phyloP scores from a whole-genome alignment of 2,113 vertebrate genomes.

The Aepyceros melampus region DNA sequence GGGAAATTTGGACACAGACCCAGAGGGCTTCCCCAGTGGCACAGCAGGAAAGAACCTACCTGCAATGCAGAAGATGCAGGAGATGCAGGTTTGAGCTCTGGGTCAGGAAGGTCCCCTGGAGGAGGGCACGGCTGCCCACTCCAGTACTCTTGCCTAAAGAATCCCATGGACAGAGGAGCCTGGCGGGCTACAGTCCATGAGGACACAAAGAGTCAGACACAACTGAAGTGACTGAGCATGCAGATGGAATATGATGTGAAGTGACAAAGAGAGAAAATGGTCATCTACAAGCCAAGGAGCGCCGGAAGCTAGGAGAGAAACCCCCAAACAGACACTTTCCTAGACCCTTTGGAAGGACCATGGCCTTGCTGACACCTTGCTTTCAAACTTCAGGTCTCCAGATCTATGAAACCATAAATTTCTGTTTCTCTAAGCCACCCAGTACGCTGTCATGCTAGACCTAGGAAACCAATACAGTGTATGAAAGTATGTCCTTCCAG shows the following conservation, averaged over 20 bases:
- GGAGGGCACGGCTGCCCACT: background rate
- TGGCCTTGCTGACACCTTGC: background rate
- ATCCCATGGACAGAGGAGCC: background rate
- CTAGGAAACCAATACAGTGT: background rate
- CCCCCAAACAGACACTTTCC: background rate
- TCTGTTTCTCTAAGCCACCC: background rate
- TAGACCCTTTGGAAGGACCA: background rate
- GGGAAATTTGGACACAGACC: background rate
- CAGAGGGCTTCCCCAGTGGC: background rate
- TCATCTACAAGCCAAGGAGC: background rate
- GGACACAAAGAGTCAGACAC: background rate
- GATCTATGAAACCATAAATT: background rate
- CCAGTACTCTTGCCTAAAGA: background rate
- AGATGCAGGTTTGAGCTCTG: background rate
- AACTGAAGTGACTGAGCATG: background rate
- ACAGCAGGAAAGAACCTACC: background rate
- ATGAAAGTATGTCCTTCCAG: background rate
- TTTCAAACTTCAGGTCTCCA: background rate
- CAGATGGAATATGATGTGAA: background rate
- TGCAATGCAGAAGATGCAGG: background rate
- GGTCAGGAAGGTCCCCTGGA: background rate
- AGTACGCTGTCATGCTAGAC: background rate
- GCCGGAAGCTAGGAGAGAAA: background rate
- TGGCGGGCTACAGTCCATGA: background rate
- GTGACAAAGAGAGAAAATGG: background rate